Conservation (phyloP, 2,113 vertebrate genomes). For the Athene noctua region DNA sequence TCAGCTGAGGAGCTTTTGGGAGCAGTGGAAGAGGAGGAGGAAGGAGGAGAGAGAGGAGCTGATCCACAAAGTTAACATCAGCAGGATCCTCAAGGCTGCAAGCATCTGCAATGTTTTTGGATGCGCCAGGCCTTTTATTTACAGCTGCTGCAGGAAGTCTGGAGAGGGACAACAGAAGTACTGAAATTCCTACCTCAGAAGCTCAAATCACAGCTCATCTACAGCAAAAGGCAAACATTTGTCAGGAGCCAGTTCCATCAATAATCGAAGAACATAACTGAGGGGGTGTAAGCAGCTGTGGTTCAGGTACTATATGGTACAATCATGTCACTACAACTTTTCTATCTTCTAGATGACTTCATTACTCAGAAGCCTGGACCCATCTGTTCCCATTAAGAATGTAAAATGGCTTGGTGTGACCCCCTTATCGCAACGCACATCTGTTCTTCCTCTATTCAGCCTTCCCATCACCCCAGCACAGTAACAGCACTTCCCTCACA, state of each 20-base stretch:
- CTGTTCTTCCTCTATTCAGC: neutral
- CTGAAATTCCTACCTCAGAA: neutral
- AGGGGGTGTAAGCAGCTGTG: neutral
- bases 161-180: neutral
- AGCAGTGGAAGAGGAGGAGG: neutral
- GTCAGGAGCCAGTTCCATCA: neutral
- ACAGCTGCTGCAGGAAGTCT: neutral
- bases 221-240: neutral
- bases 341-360: neutral
- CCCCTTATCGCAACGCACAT: neutral
- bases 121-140: neutral
- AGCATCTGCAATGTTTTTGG: neutral
- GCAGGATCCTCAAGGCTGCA: neutral
- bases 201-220: neutral
- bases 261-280: accelerated
- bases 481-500: accelerated
- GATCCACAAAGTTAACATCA: neutral
- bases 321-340: neutral
- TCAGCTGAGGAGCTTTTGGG: neutral
- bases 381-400: neutral
- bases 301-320: neutral
- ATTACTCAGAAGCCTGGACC: neutral
- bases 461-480: neutral
- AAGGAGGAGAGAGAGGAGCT: neutral
- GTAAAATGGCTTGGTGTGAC: neutral